A percentile compares a stretch with the other conserved stretches of the same genome.
Evolutionary conservation across 2,113 vertebrate species (phyloP).

Genomic region (Nothoprocta perdicaria): DNA sequence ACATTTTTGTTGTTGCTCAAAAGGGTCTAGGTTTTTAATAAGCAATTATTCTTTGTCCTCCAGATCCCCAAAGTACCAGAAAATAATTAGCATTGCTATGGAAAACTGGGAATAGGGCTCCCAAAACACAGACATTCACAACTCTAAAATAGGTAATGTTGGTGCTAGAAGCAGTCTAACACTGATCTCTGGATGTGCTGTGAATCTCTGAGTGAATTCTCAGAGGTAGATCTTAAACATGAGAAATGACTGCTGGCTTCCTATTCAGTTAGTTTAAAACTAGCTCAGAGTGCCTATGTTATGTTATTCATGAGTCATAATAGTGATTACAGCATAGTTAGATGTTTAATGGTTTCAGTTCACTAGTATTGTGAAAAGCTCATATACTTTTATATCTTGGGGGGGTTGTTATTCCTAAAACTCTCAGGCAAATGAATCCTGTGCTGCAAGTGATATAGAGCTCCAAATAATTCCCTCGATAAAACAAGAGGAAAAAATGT

Average conservation of each 20-base stretch:
- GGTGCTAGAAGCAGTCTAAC: not conserved
- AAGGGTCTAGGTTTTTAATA: not conserved
- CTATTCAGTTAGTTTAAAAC: not conserved
- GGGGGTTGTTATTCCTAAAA: not conserved
- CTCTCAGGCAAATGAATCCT: not conserved
- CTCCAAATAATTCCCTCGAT: not conserved
- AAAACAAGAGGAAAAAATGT: not conserved
- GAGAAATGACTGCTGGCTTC: fast-evolving
- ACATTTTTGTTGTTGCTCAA: not conserved
- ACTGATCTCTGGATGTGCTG: not conserved
- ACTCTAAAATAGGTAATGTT: not conserved
- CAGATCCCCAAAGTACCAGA: not conserved
- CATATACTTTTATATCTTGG: not conserved
- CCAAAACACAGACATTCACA: not conserved
- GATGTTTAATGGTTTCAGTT: not conserved
- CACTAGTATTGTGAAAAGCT: not conserved
- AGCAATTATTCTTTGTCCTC: not conserved
- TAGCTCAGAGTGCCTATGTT: fast-evolving
- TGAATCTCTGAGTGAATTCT: not conserved
- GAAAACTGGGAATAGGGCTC: not conserved
- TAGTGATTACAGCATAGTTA: fast-evolving
- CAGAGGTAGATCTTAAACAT: not conserved
- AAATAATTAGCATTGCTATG: not conserved
- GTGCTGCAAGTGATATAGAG: not conserved
- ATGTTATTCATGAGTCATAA: not conserved